phyloP scores from a whole-genome alignment of 2,888 invertebrate genomes.

The Anarsia innoxiella region DNA sequence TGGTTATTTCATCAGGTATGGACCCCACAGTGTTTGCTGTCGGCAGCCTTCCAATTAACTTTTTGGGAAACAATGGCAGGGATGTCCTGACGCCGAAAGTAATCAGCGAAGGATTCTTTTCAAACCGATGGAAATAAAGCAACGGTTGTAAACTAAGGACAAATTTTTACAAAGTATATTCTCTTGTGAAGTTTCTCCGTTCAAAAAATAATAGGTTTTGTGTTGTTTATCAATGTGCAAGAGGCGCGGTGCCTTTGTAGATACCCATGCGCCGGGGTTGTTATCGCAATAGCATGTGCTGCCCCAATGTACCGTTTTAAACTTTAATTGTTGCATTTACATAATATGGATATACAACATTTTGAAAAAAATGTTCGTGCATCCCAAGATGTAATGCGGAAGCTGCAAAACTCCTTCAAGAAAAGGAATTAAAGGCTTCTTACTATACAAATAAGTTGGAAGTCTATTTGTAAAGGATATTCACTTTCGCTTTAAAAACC shows the following conservation, averaged over 20 bases:
- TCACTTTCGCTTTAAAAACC: no score
- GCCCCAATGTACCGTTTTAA: no score
- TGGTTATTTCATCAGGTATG: constrained; percentile 34
- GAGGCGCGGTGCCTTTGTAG: constrained; percentile 33
- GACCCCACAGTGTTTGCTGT: constrained; percentile 33
- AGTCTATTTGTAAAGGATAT: no score
- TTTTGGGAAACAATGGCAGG: constrained; percentile 29
- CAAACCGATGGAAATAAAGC: constrained; percentile 30
- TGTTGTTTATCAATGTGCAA: constrained; percentile 27
- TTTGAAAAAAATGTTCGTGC: no score
- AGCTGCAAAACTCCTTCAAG: no score
- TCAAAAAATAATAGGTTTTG: constrained; percentile 38
- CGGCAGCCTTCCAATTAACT: constrained; percentile 44
- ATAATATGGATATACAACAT: no score
- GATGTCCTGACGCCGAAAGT: constrained; percentile 26
- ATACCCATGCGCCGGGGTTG: no score
- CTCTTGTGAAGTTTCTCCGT: constrained; percentile 34
- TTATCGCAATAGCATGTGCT: no score
- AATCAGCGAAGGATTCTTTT: constrained; percentile 32
- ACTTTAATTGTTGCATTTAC: no score
- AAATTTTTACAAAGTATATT: constrained; percentile 53
- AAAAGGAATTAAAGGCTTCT: no score
- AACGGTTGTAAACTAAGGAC: constrained; percentile 34
- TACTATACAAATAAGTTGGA: no score
- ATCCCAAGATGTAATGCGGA: no score